These are phyloP conservation scores for Podocnemis expansa DNA, from an alignment of 2,113 vertebrate genomes.

Conservation along the genomic window DNA sequence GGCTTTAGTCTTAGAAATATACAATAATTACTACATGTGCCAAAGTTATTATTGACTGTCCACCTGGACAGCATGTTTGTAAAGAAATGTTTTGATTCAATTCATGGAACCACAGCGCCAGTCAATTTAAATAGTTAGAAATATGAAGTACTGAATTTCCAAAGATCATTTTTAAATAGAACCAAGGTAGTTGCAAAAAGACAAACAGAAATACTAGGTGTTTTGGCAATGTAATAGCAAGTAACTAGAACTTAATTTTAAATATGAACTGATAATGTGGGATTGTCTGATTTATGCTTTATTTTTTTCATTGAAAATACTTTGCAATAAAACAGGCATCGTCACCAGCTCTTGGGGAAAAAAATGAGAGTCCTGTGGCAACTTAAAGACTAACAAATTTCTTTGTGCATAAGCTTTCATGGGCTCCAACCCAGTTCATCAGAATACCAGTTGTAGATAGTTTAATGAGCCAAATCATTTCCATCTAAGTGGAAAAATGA, in stretches of 20 bases:
- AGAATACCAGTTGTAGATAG: not conserved
- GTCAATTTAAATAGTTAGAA: conserved; percentile 62
- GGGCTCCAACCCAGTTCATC: too few relatives aligned
- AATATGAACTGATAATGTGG: conserved; percentile 20
- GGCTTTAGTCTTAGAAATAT: not conserved
- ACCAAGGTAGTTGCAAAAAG: conserved; percentile 48
- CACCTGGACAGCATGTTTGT: conserved; percentile 66
- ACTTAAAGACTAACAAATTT: too few relatives aligned
- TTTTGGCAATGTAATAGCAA: conserved; percentile 31
- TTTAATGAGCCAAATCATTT: not conserved
- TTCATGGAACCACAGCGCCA: conserved; percentile 43
- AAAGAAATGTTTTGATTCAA: conserved; percentile 69
- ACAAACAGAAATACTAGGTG: not conserved
- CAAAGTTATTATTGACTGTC: not conserved
- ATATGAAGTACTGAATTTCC: conserved; percentile 64
- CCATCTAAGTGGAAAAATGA: not conserved
- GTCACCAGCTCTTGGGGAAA: not conserved
- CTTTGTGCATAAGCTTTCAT: too few relatives aligned
- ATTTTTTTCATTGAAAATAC: not conserved
- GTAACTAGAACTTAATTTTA: conserved; percentile 45
- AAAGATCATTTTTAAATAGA: conserved; percentile 55
- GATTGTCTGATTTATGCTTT: conserved; percentile 18
- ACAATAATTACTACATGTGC: too few relatives aligned
- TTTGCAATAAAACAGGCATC: conserved; percentile 8
- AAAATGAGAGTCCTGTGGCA: too few relatives aligned